Conservation (phyloP, 2,888 invertebrate species). For the Agrochola macilenta region DNA sequence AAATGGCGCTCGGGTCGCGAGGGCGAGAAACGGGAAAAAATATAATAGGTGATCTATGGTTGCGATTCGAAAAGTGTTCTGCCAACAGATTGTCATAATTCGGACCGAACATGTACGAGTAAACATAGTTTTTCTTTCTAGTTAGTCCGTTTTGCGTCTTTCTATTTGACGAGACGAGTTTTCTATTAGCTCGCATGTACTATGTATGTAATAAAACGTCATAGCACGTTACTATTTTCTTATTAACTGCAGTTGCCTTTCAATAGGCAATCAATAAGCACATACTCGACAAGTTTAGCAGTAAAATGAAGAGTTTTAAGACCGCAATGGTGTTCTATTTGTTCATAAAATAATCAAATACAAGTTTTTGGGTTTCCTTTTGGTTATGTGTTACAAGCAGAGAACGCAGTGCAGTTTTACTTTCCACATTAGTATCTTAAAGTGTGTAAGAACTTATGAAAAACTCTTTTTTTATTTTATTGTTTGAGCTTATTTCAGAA, state of each 20-base stretch:
- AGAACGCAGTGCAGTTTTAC: no score
- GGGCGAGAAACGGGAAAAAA: constrained; percentile 32
- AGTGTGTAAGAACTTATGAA: background rate
- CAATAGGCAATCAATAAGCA: background rate
- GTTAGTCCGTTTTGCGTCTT: background rate
- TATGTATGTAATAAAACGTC: background rate
- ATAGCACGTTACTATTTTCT: background rate
- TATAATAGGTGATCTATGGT: constrained; percentile 25
- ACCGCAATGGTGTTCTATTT: background rate
- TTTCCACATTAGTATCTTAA: background rate
- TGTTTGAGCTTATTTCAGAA: background rate
- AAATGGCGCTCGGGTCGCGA: constrained; percentile 72
- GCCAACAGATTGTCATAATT: background rate
- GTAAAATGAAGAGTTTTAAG: constrained; percentile 12
- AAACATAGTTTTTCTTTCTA: background rate
- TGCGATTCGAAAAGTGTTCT: constrained; percentile 8
- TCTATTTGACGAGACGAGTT: constrained; percentile 3
- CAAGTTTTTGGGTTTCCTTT: background rate
- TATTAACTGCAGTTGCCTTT: background rate
- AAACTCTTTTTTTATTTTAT: background rate
- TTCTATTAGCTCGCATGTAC: background rate
- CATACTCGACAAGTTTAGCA: background rate
- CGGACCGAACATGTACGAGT: background rate
- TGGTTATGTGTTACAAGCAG: no score
- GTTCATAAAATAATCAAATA: background rate